Base-by-base conservation (phyloP, 2,888 invertebrate genomes). In the Polymixis flavicincta region DNA sequence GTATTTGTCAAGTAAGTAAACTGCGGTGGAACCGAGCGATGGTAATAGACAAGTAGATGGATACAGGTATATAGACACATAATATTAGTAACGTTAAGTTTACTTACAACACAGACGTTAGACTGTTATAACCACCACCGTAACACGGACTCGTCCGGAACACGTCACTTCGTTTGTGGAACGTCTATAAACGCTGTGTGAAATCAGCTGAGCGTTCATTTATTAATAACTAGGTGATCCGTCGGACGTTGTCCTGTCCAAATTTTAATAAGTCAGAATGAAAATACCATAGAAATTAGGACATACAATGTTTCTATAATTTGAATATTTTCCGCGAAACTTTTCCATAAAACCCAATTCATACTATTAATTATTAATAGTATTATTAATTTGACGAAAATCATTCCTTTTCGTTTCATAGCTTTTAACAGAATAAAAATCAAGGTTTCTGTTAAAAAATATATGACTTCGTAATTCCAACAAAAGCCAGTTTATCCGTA, bases 51-150 rank as follows among this genome's bases (percentile, higher is more conserved):
- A 86, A 76, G 37, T 78, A 81, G 11, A 78, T 76, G 76, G n/a
- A 67, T 37, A 76, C 2, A 76, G 32, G 45, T 55, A 69, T 71
- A 87, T 85, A 89, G 83, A 86, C 84, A 90, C 82, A 90, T 70
- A 86, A 92, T 90, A 95, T 95, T 95, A 96, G 95, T 95, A 95
- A 91, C 90, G 91, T 92, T 93, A 93, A 93, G 86, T 92, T 94
- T 96, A 96, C 96, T 96, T 96, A 96, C 96, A 95, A 95, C 90
- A 94, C 92, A 90, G 92, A 84, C 90, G 94, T 94, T 94, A 95
- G 93, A 89, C 91, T 92, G 92, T 78, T 81, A 88, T 74, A 82
- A 95, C 95, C 96, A 95, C 93, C 95, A 96, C 96, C 96, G 91
- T 81, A 75, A 91, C 93, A 92, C 91, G 89, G 84, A 88, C 89